Evolutionary conservation across 2,797 vertebrate species (phyloP), one percentile per base, ranked within the genome.

Genomic region (Centropyge bicolor): DNA sequence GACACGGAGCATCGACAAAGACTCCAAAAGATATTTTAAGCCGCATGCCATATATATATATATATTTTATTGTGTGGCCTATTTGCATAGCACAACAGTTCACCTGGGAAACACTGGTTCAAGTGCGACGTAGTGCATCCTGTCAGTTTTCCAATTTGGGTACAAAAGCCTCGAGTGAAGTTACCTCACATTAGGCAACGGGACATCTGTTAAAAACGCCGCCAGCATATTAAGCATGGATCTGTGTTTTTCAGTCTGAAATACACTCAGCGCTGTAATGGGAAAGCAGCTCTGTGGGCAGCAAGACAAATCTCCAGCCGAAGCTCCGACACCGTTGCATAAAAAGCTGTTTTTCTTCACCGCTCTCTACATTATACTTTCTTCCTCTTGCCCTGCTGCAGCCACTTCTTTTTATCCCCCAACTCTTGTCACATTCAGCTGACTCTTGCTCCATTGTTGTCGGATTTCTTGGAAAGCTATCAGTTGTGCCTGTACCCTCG

Each of bases 131-230:
- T 13, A 45, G 77, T 71, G 74, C 81, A 46, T 84, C 70, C 70
- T 56, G 71, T 85, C 82, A 74, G 71, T 69, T 85, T 75, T 75
- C 64, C 73, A 88, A 74, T 85, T 82, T 85, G 49, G 78, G 74
- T 61, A 82, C 81, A 82, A 88, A 86, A 49, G 87, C 88, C 82
- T 68, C 19, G 16, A 83, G 86, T 83, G 66, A 86, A 80, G 81
- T 84, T 86, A 61, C 69, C 66, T 82, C 81, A 73, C 66, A 85
- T 84, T 84, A 76, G 71, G 77, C 76, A 83, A 83, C 66, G 35
- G 81, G 90, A 87, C 86, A 89, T 93, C 88, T 92, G 89, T 85
- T 89, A 65, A 83, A 86, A 86, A 82, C 4, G 76, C 83, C 67
- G 65, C 64, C 76, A 78, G 86, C 77, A 60, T 85, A 69, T 84